phyloP scores from a whole-genome alignment of 2,888 invertebrate species.

The Azorinus chamasolen region DNA sequence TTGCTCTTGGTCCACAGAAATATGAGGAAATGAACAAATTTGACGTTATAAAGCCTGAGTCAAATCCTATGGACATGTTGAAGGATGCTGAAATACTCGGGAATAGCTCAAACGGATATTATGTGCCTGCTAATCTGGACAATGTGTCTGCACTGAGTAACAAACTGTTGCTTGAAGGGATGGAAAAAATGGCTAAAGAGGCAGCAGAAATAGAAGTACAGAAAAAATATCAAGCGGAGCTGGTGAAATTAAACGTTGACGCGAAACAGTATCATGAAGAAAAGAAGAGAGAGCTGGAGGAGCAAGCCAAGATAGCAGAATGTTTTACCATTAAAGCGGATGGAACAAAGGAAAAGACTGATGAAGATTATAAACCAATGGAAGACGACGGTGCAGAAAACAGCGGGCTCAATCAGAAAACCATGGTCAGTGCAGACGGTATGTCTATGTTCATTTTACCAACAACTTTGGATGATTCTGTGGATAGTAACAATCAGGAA shows the following conservation, averaged over 20 bases:
- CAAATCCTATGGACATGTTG: constrained; percentile 19
- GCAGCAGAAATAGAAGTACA: constrained; percentile 43
- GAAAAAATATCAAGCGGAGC: constrained; percentile 49
- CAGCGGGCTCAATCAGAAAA: constrained; percentile 8
- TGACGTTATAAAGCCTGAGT: constrained; percentile 29
- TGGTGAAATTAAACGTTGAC: constrained; percentile 30
- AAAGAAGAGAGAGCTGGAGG: constrained; percentile 18
- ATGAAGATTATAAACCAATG: neutral
- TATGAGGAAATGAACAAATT: constrained; percentile 32
- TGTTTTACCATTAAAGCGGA: constrained; percentile 46
- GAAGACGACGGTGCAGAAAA: constrained; percentile 19
- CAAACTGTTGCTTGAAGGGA: constrained; percentile 41
- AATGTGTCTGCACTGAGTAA: constrained; percentile 40
- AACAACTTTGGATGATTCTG: constrained; percentile 23
- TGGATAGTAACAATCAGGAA: neutral
- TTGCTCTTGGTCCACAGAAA: constrained; percentile 70
- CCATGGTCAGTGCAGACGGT: constrained; percentile 59
- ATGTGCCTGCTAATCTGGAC: constrained; percentile 48
- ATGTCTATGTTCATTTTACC: constrained; percentile 70
- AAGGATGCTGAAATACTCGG: constrained; percentile 17
- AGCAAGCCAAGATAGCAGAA: constrained; percentile 50
- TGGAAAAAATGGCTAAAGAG: constrained; percentile 47
- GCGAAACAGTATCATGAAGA: constrained; percentile 27
- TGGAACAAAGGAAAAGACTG: constrained; percentile 10
- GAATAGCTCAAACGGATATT: constrained; percentile 38